Conservation (phyloP, 2,888 invertebrate species). For the Alcis repandata region DNA sequence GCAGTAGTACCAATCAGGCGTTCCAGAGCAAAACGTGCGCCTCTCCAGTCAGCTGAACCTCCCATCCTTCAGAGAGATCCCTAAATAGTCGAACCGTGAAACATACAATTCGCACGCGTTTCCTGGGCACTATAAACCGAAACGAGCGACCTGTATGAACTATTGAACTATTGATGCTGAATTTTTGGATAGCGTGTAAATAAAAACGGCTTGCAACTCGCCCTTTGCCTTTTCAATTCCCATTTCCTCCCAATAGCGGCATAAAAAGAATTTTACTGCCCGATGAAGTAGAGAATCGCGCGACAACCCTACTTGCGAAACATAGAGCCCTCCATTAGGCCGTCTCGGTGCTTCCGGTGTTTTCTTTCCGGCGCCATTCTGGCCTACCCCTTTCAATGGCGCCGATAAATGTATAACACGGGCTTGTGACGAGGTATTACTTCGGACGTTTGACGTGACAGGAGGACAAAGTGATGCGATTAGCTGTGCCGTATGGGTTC, state of each 20-base stretch:
- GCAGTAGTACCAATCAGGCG: no score
- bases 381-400: conserved; percentile 38
- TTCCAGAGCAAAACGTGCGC: no score
- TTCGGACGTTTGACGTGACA: background rate
- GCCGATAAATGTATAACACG: conserved; percentile 24
- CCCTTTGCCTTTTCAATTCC: conserved; percentile 23
- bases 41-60: no score
- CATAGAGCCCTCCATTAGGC: conserved; percentile 59
- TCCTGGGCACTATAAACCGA: background rate
- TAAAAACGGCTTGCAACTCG: conserved; percentile 18
- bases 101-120: background rate
- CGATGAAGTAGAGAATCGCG: conserved; percentile 15
- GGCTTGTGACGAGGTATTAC: conserved; percentile 5
- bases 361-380: conserved; percentile 62
- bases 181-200: conserved; percentile 12
- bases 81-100: no score
- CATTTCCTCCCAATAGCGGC: conserved; percentile 20
- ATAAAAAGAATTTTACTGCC: conserved; percentile 23
- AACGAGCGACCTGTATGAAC: background rate
- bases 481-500: no score
- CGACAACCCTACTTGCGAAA: conserved; percentile 39
- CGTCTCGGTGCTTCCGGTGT: conserved; percentile 60
- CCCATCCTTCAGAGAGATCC: no score
- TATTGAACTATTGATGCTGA: background rate
- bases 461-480: background rate